A percentile compares a stretch with the other conserved stretches of the same genome.
Conservation (phyloP, 2,888 invertebrate genomes). For the Elgonia sp. region DNA sequence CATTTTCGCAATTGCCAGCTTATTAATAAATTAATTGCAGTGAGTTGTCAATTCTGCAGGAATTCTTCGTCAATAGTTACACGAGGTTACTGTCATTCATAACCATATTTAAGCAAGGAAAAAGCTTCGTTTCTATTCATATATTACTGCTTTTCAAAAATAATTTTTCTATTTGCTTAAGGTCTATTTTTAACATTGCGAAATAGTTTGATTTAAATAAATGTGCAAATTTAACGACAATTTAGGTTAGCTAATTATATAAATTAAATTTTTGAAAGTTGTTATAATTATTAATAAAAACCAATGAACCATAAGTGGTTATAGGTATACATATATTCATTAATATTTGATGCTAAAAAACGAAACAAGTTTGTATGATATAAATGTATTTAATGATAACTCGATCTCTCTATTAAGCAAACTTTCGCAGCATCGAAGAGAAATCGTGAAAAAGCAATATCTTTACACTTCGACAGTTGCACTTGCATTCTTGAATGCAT, state of each 20-base stretch:
- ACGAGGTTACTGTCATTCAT: constrained; percentile 65
- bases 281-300: constrained; percentile 41
- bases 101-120: constrained; percentile 52
- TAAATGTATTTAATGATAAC: constrained; percentile 51
- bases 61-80: constrained; percentile 59
- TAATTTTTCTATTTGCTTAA: no score
- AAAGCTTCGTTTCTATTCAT: constrained; percentile 45
- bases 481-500: constrained; percentile 73
- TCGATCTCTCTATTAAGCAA: constrained; percentile 69
- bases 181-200: no score
- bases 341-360: constrained; percentile 41
- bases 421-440: constrained; percentile 68
- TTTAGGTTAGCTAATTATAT: neutral
- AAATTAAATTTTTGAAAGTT: constrained; percentile 37
- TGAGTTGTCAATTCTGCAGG: constrained; percentile 64
- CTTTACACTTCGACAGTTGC: constrained; percentile 72
- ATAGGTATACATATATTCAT: constrained; percentile 6
- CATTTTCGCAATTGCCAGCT: constrained; percentile 69
- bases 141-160: neutral
- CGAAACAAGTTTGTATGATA: constrained; percentile 47
- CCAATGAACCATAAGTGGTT: constrained; percentile 18
- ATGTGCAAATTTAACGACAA: neutral
- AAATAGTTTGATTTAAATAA: no score
- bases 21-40: constrained; percentile 70
- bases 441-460: constrained; percentile 73